phyloP scores from a whole-genome alignment of 2,797 vertebrate genomes.

The Cryptoprocta ferox region DNA sequence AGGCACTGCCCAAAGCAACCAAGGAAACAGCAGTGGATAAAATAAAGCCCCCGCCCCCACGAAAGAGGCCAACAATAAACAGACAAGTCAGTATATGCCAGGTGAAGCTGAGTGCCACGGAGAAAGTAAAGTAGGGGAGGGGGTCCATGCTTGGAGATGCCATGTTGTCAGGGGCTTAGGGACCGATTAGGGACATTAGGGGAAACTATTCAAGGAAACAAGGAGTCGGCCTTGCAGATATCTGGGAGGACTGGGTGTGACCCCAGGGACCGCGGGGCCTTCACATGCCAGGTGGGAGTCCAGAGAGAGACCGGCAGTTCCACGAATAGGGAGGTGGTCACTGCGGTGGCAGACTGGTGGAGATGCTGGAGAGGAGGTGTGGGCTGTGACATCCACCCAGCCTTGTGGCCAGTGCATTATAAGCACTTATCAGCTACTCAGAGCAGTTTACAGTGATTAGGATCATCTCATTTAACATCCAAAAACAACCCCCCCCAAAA shows the following conservation, averaged over 20 bases:
- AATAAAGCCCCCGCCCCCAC: neutral
- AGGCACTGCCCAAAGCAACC: neutral
- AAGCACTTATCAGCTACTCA: neutral
- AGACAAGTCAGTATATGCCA: neutral
- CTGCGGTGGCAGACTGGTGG: neutral
- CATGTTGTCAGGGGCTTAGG: fast-evolving
- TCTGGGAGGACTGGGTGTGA: neutral
- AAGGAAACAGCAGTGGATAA: neutral
- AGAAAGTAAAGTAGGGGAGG: neutral
- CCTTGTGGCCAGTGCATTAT: neutral
- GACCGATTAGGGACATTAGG: neutral
- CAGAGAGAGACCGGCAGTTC: neutral
- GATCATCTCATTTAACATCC: neutral
- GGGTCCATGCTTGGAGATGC: neutral
- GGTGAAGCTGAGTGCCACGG: neutral
- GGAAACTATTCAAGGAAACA: neutral
- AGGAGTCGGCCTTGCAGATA: neutral
- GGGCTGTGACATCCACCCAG: neutral
- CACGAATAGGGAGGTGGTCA: neutral
- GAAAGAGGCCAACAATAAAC: neutral
- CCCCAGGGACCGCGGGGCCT: no score
- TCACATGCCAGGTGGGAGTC: neutral
- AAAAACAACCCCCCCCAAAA: neutral
- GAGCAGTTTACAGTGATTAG: neutral
- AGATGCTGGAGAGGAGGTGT: no score